Evolutionary conservation across 2,888 invertebrate genomes (phyloP).

Genomic region (Melanotus villosus): DNA sequence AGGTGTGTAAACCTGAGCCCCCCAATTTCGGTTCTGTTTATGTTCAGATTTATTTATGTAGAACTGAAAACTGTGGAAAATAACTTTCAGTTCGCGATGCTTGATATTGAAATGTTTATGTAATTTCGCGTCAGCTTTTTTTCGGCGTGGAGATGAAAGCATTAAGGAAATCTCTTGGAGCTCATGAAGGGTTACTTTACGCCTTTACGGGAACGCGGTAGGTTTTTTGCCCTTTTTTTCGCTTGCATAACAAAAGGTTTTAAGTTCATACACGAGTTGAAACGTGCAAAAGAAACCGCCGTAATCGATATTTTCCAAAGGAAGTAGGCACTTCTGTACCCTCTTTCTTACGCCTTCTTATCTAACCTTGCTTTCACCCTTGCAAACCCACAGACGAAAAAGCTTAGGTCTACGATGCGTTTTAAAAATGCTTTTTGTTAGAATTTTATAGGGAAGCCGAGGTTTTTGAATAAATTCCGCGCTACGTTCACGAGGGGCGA

Average conservation of each 20-base stretch:
- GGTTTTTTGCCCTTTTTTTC: slow-evolving; percentile 20
- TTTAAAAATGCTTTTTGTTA: slow-evolving; percentile 9
- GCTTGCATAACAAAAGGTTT: slow-evolving; percentile 27
- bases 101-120: slow-evolving; percentile 1
- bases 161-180: slow-evolving; percentile 21
- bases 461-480: not conserved
- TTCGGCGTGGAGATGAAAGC: not conserved
- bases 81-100: no score
- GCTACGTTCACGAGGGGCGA: not conserved
- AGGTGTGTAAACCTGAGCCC: no score
- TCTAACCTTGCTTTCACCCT: slow-evolving; percentile 11
- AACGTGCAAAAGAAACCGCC: slow-evolving; percentile 24
- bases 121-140: slow-evolving; percentile 11
- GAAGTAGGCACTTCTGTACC: slow-evolving; percentile 12
- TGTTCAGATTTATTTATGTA: no score
- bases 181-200: slow-evolving; percentile 21
- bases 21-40: no score
- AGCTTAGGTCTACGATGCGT: not conserved
- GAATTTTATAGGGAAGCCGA: slow-evolving; percentile 3
- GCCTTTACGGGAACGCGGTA: slow-evolving; percentile 4
- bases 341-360: slow-evolving; percentile 26
- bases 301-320: slow-evolving; percentile 24
- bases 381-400: slow-evolving; percentile 18
- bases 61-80: no score
- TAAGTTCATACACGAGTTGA: not conserved